phyloP scores from a whole-genome alignment of 2,888 invertebrate species.

The Morpho helenor region DNA sequence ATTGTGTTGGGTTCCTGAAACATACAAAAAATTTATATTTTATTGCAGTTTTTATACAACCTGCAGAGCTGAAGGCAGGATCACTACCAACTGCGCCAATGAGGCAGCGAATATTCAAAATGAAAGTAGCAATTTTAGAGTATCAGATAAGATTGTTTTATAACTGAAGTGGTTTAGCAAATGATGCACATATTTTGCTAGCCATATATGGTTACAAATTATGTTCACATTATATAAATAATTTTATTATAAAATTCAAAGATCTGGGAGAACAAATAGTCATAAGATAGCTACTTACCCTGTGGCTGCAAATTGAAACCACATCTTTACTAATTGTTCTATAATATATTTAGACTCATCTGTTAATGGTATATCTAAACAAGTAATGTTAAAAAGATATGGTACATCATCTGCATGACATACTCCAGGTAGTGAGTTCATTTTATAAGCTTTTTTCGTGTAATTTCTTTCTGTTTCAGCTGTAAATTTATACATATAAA shows the following conservation, averaged over 20 bases:
- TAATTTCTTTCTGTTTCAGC: slow-evolving; percentile 64
- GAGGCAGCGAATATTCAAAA: neutral
- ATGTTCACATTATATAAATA: too few species aligned
- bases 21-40: neutral
- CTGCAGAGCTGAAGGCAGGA: too few species aligned
- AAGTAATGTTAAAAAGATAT: slow-evolving; percentile 60
- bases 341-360: slow-evolving; percentile 49
- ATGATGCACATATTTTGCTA: too few species aligned
- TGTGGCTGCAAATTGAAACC: slow-evolving; percentile 59
- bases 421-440: slow-evolving; percentile 53
- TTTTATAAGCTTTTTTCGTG: slow-evolving; percentile 55
- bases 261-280: too few species aligned
- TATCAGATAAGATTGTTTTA: neutral
- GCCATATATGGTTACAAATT: too few species aligned
- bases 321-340: slow-evolving; percentile 47
- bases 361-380: slow-evolving; percentile 53
- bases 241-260: too few species aligned
- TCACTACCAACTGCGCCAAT: too few species aligned
- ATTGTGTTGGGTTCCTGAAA: slow-evolving; percentile 60
- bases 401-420: slow-evolving; percentile 66
- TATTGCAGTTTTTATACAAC: neutral
- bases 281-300: slow-evolving; percentile 45
- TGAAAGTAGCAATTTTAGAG: neutral
- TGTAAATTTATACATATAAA: slow-evolving; percentile 58
- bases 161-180: too few species aligned